phyloP scores from a whole-genome alignment of 2,113 vertebrate genomes.

The Campylomormyrus tamandua region DNA sequence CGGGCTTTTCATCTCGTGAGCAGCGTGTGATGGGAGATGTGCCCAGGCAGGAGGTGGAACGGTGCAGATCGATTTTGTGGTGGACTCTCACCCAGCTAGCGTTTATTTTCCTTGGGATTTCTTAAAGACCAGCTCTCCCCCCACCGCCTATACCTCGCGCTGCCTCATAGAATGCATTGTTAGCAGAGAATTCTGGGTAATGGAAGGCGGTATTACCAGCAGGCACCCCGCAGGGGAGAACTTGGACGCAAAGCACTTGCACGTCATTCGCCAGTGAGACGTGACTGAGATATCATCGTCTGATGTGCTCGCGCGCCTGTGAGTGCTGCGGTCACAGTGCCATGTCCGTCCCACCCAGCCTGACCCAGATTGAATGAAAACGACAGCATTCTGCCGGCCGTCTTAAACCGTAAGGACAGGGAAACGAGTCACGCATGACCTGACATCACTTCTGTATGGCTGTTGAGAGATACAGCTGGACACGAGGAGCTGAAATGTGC shows the following conservation, averaged over 20 bases:
- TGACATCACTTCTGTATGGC: background rate
- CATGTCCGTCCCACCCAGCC: background rate
- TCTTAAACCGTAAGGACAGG: background rate
- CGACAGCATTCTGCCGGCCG: background rate
- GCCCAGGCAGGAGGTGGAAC: background rate
- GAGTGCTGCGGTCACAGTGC: background rate
- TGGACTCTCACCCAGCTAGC: background rate
- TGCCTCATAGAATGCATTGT: background rate
- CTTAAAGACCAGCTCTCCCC: background rate
- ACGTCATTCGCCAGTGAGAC: background rate
- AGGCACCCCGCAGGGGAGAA: background rate
- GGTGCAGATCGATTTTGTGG: background rate
- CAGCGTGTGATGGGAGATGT: background rate
- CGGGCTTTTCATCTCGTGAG: background rate
- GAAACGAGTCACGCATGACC: background rate
- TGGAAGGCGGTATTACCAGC: background rate
- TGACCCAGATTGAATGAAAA: background rate
- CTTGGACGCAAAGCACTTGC: background rate
- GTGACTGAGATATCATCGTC: background rate
- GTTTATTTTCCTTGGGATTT: background rate
- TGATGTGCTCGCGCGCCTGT: background rate
- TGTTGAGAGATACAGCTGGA: background rate
- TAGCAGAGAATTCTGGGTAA: slow-evolving; percentile 2
- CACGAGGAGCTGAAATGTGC: background rate
- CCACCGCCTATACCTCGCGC: background rate